These are phyloP conservation scores for Austrofundulus limnaeus DNA, from an alignment of 2,113 vertebrate genomes.

Conservation along the genomic window DNA sequence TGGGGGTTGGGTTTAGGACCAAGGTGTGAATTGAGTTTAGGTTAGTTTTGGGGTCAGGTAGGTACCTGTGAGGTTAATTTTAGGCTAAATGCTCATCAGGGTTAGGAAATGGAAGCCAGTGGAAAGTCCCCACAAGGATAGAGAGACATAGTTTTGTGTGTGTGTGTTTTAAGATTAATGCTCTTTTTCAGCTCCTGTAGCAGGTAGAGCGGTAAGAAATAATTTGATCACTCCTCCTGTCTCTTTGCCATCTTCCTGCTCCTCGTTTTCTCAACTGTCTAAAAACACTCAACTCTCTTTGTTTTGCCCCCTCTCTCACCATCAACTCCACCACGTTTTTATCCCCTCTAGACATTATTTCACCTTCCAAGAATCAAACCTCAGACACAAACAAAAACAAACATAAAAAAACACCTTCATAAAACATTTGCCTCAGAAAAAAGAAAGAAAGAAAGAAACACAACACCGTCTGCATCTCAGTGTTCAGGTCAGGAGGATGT, in stretches of 20 bases:
- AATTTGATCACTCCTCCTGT: slow-evolving; percentile 73
- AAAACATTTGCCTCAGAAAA: slow-evolving; percentile 44
- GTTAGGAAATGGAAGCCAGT: too few species aligned
- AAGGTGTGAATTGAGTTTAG: too few species aligned
- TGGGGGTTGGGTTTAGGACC: too few species aligned
- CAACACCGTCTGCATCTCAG: slow-evolving; percentile 31
- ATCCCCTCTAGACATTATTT: not conserved
- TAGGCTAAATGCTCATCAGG: too few species aligned
- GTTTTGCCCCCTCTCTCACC: slow-evolving; percentile 13
- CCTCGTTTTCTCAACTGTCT: slow-evolving; percentile 60
- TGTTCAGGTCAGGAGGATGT: slow-evolving; percentile 67
- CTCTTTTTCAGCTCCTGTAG: slow-evolving; percentile 65
- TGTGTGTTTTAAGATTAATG: slow-evolving; percentile 79
- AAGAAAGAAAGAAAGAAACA: slow-evolving; percentile 46
- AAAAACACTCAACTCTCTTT: slow-evolving; percentile 47
- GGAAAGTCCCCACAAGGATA: too few species aligned
- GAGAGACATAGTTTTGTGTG: too few species aligned
- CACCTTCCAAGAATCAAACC: slow-evolving; percentile 18
- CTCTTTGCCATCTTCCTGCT: slow-evolving; percentile 52
- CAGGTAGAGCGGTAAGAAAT: slow-evolving; percentile 73
- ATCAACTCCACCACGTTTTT: not conserved
- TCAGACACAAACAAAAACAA: slow-evolving; percentile 17
- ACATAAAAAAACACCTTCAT: not conserved
- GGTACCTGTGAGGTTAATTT: too few species aligned
- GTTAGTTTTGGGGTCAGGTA: too few species aligned